Percentiles rank a stretch among this genome's conserved stretches.
phyloP scores from a whole-genome alignment of 1,140 invertebrate genomes.

The Tetraneura akinire region DNA sequence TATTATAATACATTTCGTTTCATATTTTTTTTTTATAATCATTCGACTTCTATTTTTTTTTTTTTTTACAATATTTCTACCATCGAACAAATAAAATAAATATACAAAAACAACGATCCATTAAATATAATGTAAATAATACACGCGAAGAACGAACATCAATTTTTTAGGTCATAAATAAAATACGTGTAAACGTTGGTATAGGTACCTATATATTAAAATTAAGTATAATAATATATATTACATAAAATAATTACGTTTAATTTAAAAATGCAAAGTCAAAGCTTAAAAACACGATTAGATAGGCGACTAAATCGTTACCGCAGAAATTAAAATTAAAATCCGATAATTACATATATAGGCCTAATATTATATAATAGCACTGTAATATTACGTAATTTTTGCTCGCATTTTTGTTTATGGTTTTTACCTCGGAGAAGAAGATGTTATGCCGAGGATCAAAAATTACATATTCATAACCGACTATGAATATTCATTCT shows the following conservation, averaged over 20 bases:
- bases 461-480: constrained; percentile 39
- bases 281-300: too few relatives aligned
- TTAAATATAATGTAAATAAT: too few relatives aligned
- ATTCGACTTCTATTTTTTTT: too few relatives aligned
- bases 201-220: too few relatives aligned
- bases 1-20: too few relatives aligned
- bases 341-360: constrained; percentile 15
- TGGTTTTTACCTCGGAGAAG: constrained; percentile 31
- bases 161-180: too few relatives aligned
- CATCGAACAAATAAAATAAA: too few relatives aligned
- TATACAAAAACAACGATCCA: too few relatives aligned
- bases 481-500: constrained; percentile 38
- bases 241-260: background rate
- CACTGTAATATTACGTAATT: background rate
- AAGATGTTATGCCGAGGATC: background rate
- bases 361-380: background rate
- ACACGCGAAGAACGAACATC: too few relatives aligned
- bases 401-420: background rate
- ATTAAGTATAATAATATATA: background rate
- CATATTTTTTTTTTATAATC: background rate
- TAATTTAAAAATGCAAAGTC: too few relatives aligned
- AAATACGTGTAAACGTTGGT: too few relatives aligned
- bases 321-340: background rate
- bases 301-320: background rate
- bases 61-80: too few relatives aligned